Evolutionary conservation across 1,140 invertebrate species (phyloP).

Genomic region (Portunus trituberculatus): DNA sequence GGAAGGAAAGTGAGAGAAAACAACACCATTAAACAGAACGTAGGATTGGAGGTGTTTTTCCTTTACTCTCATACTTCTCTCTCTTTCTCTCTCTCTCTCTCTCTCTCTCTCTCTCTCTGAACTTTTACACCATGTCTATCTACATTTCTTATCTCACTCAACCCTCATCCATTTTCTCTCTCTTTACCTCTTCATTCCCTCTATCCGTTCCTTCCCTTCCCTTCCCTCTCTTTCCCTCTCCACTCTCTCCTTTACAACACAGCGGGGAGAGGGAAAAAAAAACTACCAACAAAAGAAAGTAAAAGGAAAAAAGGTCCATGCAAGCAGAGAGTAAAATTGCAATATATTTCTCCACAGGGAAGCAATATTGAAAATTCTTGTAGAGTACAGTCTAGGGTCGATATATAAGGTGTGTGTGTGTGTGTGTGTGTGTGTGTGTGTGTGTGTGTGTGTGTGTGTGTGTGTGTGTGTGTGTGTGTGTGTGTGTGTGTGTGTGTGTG

Average conservation of each 20-base stretch:
- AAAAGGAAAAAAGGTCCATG: background rate
- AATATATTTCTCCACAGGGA: background rate
- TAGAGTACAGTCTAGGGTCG: background rate
- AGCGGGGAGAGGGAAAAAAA: background rate
- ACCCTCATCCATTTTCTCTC: background rate
- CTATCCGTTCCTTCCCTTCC: background rate
- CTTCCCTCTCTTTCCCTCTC: background rate
- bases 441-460: too few species aligned
- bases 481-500: background rate
- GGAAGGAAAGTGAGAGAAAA: constrained; percentile 2
- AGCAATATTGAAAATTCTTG: constrained; percentile 4
- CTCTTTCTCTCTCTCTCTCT: background rate
- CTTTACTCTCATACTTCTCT: background rate
- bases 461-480: background rate
- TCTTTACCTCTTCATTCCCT: background rate
- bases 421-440: background rate
- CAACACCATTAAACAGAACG: constrained; percentile 3
- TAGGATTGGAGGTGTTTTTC: background rate
- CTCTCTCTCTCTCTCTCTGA: background rate
- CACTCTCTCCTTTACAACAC: background rate
- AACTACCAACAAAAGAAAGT: background rate
- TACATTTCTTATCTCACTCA: background rate
- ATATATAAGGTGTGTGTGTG: background rate
- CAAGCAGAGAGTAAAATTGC: background rate
- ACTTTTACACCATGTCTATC: too few species aligned